Evolutionary conservation across 1,140 invertebrate species (phyloP).

Genomic region (Adelges cooleyi): DNA sequence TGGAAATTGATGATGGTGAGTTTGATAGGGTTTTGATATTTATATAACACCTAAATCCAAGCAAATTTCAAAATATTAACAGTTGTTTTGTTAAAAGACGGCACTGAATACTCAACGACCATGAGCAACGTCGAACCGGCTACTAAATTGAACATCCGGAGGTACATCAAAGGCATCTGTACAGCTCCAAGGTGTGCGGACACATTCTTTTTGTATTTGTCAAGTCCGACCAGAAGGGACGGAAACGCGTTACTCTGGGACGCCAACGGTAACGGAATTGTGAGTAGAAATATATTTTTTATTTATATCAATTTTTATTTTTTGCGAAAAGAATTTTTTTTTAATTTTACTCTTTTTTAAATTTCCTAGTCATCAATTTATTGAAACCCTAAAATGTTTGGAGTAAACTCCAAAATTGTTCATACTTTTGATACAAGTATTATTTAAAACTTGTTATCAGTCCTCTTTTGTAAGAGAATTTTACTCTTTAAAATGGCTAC

Average conservation of each 20-base stretch:
- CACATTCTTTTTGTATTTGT: slow-evolving; percentile 44
- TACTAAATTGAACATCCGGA: slow-evolving; percentile 42
- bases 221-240: slow-evolving; percentile 41
- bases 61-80: too few species aligned
- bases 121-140: slow-evolving; percentile 32
- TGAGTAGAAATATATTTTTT: too few species aligned
- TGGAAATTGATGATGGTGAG: not conserved
- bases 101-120: slow-evolving; percentile 37
- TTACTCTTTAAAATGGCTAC: too few species aligned
- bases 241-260: slow-evolving; percentile 45
- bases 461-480: too few species aligned
- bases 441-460: too few species aligned
- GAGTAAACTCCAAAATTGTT: too few species aligned
- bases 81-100: not conserved
- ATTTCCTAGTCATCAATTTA: too few species aligned
- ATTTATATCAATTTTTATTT: not conserved
- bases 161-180: slow-evolving; percentile 43
- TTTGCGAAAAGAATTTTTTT: too few species aligned
- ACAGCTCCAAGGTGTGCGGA: slow-evolving; percentile 42
- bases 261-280: slow-evolving; percentile 42
- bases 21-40: not conserved
- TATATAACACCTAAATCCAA: not conserved
- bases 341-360: too few species aligned
- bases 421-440: too few species aligned
- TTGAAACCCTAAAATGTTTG: too few species aligned